Evolutionary conservation across 2,797 vertebrate species (phyloP).

Genomic region (Sebastes variabilis): DNA sequence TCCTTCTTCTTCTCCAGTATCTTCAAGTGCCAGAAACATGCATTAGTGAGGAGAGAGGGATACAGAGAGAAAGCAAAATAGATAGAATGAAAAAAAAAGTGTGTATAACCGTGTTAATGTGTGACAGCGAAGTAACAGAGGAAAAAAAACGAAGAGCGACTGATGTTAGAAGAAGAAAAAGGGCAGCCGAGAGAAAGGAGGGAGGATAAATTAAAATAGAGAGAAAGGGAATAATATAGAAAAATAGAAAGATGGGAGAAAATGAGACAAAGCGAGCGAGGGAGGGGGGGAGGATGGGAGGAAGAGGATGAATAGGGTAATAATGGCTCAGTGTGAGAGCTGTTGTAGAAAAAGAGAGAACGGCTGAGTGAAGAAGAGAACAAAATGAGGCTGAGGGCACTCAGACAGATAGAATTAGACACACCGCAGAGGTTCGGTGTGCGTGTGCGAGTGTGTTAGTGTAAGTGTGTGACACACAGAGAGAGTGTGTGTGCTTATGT

Average conservation of each 20-base stretch:
- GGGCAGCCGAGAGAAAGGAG: slow-evolving; percentile 10
- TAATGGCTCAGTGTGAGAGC: slow-evolving; percentile 80
- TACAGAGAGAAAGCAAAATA: neutral
- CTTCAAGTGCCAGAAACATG: slow-evolving; percentile 53
- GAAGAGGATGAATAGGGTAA: slow-evolving; percentile 78
- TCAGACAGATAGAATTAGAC: slow-evolving; percentile 83
- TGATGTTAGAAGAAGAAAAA: slow-evolving; percentile 38
- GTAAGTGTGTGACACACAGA: slow-evolving; percentile 6
- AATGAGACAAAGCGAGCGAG: slow-evolving; percentile 45
- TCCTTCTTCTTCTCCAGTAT: slow-evolving; percentile 36
- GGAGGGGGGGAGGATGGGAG: slow-evolving; percentile 22
- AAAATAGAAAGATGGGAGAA: slow-evolving; percentile 59
- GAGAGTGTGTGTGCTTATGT: slow-evolving; percentile 16
- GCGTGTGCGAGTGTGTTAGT: slow-evolving; percentile 12
- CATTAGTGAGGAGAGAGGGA: slow-evolving; percentile 37
- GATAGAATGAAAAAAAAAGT: neutral
- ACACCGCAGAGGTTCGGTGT: slow-evolving; percentile 68
- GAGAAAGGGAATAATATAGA: slow-evolving; percentile 42
- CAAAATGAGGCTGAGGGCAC: slow-evolving; percentile 82
- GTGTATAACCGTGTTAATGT: slow-evolving; percentile 12
- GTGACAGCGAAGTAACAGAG: slow-evolving; percentile 34
- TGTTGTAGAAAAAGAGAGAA: slow-evolving; percentile 75
- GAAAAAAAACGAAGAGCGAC: slow-evolving; percentile 8
- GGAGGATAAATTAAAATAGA: slow-evolving; percentile 35
- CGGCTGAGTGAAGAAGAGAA: slow-evolving; percentile 79